Evolutionary conservation across 2,113 vertebrate species (phyloP).

Genomic region (Tragelaphus strepsiceros): DNA sequence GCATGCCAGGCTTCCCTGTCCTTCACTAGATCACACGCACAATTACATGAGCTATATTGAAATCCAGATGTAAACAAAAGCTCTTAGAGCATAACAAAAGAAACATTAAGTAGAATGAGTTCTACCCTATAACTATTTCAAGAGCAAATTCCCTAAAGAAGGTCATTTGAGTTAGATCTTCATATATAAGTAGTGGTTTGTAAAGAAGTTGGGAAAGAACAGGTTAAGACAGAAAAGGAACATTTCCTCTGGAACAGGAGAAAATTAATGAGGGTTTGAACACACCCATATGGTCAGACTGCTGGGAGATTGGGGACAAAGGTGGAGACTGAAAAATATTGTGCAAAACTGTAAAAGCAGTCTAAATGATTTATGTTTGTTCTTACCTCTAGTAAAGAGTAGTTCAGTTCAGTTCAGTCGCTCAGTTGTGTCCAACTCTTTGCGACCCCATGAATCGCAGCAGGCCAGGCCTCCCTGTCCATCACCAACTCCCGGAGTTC

Average conservation of each 20-base stretch:
- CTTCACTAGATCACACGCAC: background rate
- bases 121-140: background rate
- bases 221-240: background rate
- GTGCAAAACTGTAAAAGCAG: background rate
- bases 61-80: background rate
- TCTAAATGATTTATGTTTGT: background rate
- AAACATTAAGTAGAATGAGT: background rate
- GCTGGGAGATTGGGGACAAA: background rate
- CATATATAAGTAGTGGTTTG: background rate
- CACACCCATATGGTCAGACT: background rate
- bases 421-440: rapidly evolving
- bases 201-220: background rate
- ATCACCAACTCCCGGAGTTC: too few species aligned
- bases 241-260: background rate
- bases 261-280: background rate
- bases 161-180: background rate
- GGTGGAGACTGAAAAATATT: background rate
- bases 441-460: too few species aligned
- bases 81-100: background rate
- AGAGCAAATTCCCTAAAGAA: background rate
- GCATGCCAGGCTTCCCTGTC: background rate
- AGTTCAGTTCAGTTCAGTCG: background rate
- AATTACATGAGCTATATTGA: background rate
- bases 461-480: too few species aligned
- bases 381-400: background rate